Evolutionary conservation across 92 coral and sea anemone genomes (phyloP).

Genomic region (Bergia puertoricense): DNA sequence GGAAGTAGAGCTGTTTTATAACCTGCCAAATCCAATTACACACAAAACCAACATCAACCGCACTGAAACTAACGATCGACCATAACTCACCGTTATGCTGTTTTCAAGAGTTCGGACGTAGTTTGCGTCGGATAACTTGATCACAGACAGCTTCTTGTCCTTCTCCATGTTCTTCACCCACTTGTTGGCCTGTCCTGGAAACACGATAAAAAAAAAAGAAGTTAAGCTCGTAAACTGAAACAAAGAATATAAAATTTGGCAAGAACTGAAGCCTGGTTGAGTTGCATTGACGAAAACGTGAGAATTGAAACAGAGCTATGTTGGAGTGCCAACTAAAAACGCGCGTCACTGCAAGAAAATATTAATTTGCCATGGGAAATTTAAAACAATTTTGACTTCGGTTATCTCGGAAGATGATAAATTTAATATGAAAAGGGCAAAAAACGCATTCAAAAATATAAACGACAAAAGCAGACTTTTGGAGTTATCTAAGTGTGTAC

Average conservation of each 20-base stretch:
- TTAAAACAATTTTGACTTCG: too few relatives aligned
- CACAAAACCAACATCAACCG: too few relatives aligned
- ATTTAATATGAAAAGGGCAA: not conserved
- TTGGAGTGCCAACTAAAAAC: not conserved
- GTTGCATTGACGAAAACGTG: too few relatives aligned
- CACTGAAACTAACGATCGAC: not conserved
- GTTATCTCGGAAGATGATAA: too few relatives aligned
- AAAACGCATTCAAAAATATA: not conserved
- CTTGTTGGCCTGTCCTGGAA: constrained; percentile 96
- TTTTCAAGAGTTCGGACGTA: constrained; percentile 94
- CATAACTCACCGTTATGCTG: constrained; percentile 83
- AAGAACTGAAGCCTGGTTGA: not conserved
- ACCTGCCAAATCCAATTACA: too few relatives aligned
- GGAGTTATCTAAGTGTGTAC: too few relatives aligned
- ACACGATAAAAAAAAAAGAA: too few relatives aligned
- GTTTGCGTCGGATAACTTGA: constrained; percentile 91
- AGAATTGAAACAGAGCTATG: not conserved
- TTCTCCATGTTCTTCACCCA: constrained; percentile 99
- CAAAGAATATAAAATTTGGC: not conserved
- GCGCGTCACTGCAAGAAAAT: not conserved
- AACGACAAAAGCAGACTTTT: too few relatives aligned
- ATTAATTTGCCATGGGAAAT: not conserved
- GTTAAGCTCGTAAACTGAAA: not conserved
- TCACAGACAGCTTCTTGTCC: constrained; percentile 89
- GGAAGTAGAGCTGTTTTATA: too few relatives aligned